Evolutionary conservation across 2,888 invertebrate species (phyloP).

Genomic region (Nineta flava): DNA sequence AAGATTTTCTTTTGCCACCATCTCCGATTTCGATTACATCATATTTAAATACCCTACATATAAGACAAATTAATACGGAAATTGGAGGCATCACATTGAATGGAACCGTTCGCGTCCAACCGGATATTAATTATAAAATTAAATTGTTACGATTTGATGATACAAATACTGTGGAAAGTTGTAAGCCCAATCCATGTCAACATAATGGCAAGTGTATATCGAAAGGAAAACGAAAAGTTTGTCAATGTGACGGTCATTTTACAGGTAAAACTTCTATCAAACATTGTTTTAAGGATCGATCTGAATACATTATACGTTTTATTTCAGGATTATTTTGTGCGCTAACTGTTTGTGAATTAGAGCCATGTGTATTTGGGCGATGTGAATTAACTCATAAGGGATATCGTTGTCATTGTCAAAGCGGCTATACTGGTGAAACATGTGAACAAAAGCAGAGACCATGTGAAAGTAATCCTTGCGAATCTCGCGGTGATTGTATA

Average conservation of each 20-base stretch:
- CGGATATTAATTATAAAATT: slow-evolving; percentile 45
- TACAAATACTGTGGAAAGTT: slow-evolving; percentile 40
- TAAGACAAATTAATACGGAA: slow-evolving; percentile 33
- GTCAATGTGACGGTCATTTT: slow-evolving; percentile 55
- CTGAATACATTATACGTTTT: neutral
- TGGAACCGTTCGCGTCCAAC: slow-evolving; percentile 41
- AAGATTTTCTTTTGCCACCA: slow-evolving; percentile 19
- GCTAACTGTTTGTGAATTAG: slow-evolving; percentile 56
- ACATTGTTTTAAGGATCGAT: neutral
- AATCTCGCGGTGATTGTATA: slow-evolving; percentile 52
- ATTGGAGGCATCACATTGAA: slow-evolving; percentile 37
- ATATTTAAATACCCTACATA: slow-evolving; percentile 45
- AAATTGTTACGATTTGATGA: slow-evolving; percentile 45
- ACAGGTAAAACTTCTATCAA: slow-evolving; percentile 38
- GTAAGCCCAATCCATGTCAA: slow-evolving; percentile 56
- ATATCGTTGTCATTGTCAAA: slow-evolving; percentile 46
- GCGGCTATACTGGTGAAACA: slow-evolving; percentile 47
- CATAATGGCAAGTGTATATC: slow-evolving; percentile 51
- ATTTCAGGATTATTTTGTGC: slow-evolving; percentile 56
- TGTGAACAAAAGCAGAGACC: slow-evolving; percentile 54
- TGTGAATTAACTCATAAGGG: slow-evolving; percentile 37
- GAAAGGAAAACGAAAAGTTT: slow-evolving; percentile 40
- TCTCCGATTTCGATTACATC: slow-evolving; percentile 44
- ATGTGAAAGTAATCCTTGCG: slow-evolving; percentile 58
- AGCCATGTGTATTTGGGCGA: slow-evolving; percentile 49